These are phyloP conservation scores for Helicoverpa zea DNA, from an alignment of 1,140 invertebrate species.

Conservation along the genomic window DNA sequence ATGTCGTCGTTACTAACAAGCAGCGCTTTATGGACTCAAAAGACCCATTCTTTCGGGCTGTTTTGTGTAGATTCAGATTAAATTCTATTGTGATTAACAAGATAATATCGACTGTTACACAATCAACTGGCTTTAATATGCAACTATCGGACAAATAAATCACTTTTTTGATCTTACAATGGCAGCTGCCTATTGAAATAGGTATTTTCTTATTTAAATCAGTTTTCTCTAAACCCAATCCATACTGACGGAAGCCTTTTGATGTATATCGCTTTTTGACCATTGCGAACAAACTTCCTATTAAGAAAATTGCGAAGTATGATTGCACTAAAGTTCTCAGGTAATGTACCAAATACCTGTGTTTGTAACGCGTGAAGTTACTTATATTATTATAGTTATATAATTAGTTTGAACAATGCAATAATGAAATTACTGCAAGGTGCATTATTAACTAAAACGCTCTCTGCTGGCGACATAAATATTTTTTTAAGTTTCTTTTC, in stretches of 20 bases:
- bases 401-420: constrained; percentile 13
- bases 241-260: not conserved
- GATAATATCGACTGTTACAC: constrained; percentile 33
- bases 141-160: too few relatives aligned
- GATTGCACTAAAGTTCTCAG: not conserved
- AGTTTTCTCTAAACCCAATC: not conserved
- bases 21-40: too few relatives aligned
- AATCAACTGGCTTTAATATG: not conserved
- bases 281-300: not conserved
- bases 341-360: not conserved
- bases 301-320: not conserved
- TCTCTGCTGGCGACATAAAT: not conserved
- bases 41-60: constrained; percentile 22
- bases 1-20: too few relatives aligned
- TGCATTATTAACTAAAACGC: not conserved
- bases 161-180: not conserved
- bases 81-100: constrained; percentile 2
- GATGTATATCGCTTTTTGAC: too few relatives aligned
- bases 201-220: not conserved
- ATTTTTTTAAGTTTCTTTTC: not conserved
- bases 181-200: not conserved
- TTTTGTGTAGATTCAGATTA: constrained; percentile 18
- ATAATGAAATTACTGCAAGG: not conserved
- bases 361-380: not conserved
- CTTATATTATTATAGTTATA: not conserved